phyloP scores from a whole-genome alignment of 2,888 invertebrate species.

The Deilephila elpenor region DNA sequence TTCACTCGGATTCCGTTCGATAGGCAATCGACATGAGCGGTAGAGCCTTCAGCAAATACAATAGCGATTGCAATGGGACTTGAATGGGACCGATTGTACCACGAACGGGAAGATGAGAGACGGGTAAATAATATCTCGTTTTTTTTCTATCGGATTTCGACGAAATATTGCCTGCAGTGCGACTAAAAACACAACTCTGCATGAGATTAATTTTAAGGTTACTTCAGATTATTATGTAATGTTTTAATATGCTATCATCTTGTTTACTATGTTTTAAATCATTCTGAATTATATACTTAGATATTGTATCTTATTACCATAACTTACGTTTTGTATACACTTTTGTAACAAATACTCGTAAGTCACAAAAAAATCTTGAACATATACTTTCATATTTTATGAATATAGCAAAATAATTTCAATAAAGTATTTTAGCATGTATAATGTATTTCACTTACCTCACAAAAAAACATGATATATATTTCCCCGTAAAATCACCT shows the following conservation, averaged over 20 bases:
- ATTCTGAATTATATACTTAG: too few species aligned
- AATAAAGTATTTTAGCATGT: neutral
- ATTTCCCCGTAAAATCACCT: slow-evolving; percentile 64
- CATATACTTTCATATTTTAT: neutral
- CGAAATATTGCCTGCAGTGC: slow-evolving; percentile 41
- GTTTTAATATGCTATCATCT: too few species aligned
- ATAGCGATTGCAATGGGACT: slow-evolving; percentile 73
- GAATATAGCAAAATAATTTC: neutral
- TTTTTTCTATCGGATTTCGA: slow-evolving; percentile 47
- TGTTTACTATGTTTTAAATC: too few species aligned
- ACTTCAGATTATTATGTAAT: neutral
- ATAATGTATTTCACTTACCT: slow-evolving; percentile 23
- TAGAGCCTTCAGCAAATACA: slow-evolving; percentile 79
- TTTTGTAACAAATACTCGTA: too few species aligned
- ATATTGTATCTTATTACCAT: too few species aligned
- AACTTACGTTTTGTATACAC: too few species aligned
- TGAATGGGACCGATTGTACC: slow-evolving; percentile 64
- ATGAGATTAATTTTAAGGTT: neutral
- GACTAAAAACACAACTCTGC: neutral
- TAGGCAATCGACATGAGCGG: slow-evolving; percentile 77
- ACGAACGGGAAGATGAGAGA: slow-evolving; percentile 66
- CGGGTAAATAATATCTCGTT: slow-evolving; percentile 71
- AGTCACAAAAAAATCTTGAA: too few species aligned
- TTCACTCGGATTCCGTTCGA: slow-evolving; percentile 64
- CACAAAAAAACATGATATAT: slow-evolving; percentile 51